Evolutionary conservation across 1,140 invertebrate genomes (phyloP), one percentile per base, ranked within the genome.

Genomic region (Heliconius nattereri): DNA sequence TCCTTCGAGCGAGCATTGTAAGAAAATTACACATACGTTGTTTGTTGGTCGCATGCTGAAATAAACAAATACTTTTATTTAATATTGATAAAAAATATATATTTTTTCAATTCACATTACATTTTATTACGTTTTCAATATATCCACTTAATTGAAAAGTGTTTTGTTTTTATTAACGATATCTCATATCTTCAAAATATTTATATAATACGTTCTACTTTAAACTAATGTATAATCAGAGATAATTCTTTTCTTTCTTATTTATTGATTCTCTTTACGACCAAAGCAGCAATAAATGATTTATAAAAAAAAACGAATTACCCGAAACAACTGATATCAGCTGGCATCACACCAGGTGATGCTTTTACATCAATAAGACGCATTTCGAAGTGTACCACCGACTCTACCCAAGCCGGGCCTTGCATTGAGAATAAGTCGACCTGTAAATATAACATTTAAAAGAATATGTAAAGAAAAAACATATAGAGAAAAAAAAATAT

Each of bases 391-490:
- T 96, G 95, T 6, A 97, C 95, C 52, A 96, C 96, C 23, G 97
- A 96, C 26, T 95, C 95, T 1, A 95, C 87, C 94, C 96, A 96
- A 23, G 96, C 93, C 0, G 97, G 97, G 0, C 97, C 97, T 78
- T 97, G 95, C 96, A 99, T 98, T 13, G 97, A 98, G 91, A 99
- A 99, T 2, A 99, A 93, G 75, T 98, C 96, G 60, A 98, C 94
- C 83, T 95, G 49, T 20, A 7, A 20, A 52, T 20, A 20, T 20
- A 20, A 52, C 0, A 20, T 20, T 52, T 20, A 20, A 52, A 7
- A 8, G 52, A 75, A 0, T 60, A 76, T 32, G 32, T 32, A 32
- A 32, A 32, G 32, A 32, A 32, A 7, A 32, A 32, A 32, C n/a
- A 32, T 7, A 32, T 32, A 7, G 32, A 32, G 32, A 35, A 35